A percentile compares a stretch with the other conserved stretches of the same genome.
These are phyloP conservation scores for Meteorus sp. DNA, from an alignment of 1,140 invertebrate species.

Conservation along the genomic window DNA sequence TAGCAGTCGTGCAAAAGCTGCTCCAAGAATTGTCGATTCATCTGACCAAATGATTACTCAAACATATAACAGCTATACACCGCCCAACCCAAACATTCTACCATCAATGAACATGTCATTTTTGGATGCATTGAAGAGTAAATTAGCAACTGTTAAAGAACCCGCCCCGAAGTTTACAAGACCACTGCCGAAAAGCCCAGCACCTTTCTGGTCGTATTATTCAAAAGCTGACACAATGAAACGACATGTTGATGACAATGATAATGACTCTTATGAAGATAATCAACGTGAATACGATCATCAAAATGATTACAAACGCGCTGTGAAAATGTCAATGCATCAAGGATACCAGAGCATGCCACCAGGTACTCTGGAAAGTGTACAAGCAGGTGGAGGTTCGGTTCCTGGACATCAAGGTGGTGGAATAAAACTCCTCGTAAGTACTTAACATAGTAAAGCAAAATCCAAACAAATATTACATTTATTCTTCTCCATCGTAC, in stretches of 20 bases:
- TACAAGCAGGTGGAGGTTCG: slow-evolving; percentile 50
- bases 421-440: slow-evolving; percentile 52
- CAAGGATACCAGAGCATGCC: slow-evolving; percentile 55
- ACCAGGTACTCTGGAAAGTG: slow-evolving; percentile 47
- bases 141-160: slow-evolving; percentile 32
- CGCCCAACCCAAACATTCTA: not conserved
- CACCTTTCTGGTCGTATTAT: slow-evolving; percentile 43
- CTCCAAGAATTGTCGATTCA: not conserved
- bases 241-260: slow-evolving; percentile 34
- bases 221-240: slow-evolving; percentile 33
- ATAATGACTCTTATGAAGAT: slow-evolving; percentile 15
- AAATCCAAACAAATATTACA: no score
- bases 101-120: slow-evolving; percentile 38
- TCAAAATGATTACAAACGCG: slow-evolving; percentile 30
- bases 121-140: slow-evolving; percentile 43
- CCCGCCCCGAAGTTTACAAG: slow-evolving; percentile 2
- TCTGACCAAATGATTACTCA: not conserved
- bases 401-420: slow-evolving; percentile 47
- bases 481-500: not conserved
- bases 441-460: slow-evolving; percentile 23
- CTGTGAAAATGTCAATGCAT: slow-evolving; percentile 51
- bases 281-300: slow-evolving; percentile 21
- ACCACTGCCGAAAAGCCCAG: slow-evolving; percentile 27
- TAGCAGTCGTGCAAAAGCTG: slow-evolving; percentile 27
- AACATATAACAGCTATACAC: not conserved